phyloP scores from a whole-genome alignment of 1,140 invertebrate species.

The Drosophila sp. region DNA sequence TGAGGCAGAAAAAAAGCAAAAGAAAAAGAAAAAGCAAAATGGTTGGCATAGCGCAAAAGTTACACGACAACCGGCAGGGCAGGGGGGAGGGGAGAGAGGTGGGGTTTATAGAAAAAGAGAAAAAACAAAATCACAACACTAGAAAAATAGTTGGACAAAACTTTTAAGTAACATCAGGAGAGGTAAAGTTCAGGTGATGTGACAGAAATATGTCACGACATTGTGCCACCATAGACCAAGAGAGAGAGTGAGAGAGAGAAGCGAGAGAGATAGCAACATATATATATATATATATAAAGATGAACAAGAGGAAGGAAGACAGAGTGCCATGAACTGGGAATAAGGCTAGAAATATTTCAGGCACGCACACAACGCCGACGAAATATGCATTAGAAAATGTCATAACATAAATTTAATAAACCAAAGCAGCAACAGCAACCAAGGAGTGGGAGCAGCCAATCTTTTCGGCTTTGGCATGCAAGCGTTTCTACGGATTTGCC shows the following conservation, averaged over 20 bases:
- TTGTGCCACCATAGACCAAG: constrained; percentile 13
- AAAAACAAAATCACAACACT: constrained; percentile 64
- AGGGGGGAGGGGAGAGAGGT: not conserved
- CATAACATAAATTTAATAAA: constrained; percentile 81
- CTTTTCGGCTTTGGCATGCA: constrained; percentile 35
- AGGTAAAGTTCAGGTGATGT: constrained; percentile 60
- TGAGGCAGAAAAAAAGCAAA: constrained; percentile 11
- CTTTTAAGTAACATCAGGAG: constrained; percentile 53
- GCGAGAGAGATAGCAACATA: not conserved
- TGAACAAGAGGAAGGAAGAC: constrained; percentile 1
- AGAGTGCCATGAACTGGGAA: constrained; percentile 13
- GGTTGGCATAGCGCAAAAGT: constrained; percentile 68
- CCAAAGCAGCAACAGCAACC: constrained; percentile 39
- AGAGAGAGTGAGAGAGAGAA: not conserved
- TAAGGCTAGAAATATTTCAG: constrained; percentile 57
- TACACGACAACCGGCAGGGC: constrained; percentile 28
- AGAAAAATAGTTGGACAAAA: constrained; percentile 71
- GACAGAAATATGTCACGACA: constrained; percentile 56
- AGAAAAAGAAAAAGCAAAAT: constrained; percentile 39
- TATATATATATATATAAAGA: not conserved
- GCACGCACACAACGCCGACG: constrained; percentile 65
- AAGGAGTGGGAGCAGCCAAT: constrained; percentile 52
- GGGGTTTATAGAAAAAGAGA: constrained; percentile 2
- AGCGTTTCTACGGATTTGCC: constrained; percentile 20
- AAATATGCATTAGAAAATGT: constrained; percentile 79